Base-by-base conservation (phyloP, 2,888 invertebrate species). In the Chouioia cunea region DNA sequence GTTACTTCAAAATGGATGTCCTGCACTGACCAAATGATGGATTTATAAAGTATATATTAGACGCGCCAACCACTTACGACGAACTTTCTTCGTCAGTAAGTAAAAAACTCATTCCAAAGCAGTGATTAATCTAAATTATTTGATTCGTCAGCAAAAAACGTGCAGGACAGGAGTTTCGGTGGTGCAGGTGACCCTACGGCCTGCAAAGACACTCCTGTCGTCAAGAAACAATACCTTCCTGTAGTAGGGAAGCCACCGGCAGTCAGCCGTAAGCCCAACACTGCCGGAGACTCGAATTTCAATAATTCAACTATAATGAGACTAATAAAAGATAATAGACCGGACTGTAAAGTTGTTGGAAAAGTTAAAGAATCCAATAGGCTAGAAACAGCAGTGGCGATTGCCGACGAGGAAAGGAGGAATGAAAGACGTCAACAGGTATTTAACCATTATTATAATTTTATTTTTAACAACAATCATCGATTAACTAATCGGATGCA, bases 151-250 rank as follows among this genome's bases (percentile, higher is more conserved):
- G 66, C 89, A 91, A 92, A 92, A 91, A 92, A 91, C 89, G 87
- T 85, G 81, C 87, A 84, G 87, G 89, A 89, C 90, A 90, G 91
- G 90, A 91, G 89, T 88, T 75, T 77, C 75, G 76, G 78, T 79
- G 80, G 79, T 78, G 80, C 82, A 81, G 84, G 80, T 79, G 77
- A 81, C 84, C 85, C 84, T 82, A 84, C 85, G 79, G 80, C 81
- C 83, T 81, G 80, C 82, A 80, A 77, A 78, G 79, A 80, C 78
- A 56, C 85, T 85, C 80, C 86, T 85, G 85, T 87, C 83, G 80
- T 75, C 60, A 6, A 36, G 1, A 75, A 76, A 68, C 65, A 78
- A 67, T 64, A 74, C 23, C 74, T 74, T 48, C 65, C 73, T 57
- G 75, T 76, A 74, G 82, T 82, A 80, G 83, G 83, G 81, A 78